phyloP scores from a whole-genome alignment of 2,113 vertebrate genomes.

The Urocitellus parryii region DNA sequence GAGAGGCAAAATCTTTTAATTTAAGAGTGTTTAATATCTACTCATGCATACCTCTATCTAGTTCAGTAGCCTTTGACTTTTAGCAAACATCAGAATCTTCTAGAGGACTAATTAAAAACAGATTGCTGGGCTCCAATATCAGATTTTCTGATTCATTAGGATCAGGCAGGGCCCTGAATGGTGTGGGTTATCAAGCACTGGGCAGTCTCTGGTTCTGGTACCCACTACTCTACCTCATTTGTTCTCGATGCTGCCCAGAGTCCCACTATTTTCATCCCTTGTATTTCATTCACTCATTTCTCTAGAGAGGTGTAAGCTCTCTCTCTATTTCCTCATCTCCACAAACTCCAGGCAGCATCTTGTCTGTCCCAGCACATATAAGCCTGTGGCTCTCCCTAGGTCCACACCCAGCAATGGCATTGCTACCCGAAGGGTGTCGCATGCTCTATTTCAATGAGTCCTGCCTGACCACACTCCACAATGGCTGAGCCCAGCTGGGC shows the following conservation, averaged over 20 bases:
- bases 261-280: neutral
- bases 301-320: neutral
- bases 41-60: neutral
- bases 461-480: neutral
- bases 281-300: neutral
- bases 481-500: neutral
- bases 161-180: neutral
- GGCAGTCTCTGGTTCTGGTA: too few species aligned
- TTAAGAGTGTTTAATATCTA: neutral
- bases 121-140: rapidly evolving
- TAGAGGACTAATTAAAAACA: neutral
- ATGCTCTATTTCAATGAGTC: neutral
- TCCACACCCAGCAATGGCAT: neutral
- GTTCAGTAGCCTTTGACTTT: neutral
- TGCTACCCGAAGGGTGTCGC: neutral
- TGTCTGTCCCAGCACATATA: neutral
- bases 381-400: rapidly evolving
- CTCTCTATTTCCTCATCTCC: neutral
- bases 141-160: neutral
- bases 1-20: neutral
- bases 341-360: neutral
- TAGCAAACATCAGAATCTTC: neutral
- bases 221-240: neutral
- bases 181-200: neutral
- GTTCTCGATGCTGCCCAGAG: neutral